Evolutionary conservation across 2,797 vertebrate genomes (phyloP).

Genomic region (Phataginus tetradactyla): DNA sequence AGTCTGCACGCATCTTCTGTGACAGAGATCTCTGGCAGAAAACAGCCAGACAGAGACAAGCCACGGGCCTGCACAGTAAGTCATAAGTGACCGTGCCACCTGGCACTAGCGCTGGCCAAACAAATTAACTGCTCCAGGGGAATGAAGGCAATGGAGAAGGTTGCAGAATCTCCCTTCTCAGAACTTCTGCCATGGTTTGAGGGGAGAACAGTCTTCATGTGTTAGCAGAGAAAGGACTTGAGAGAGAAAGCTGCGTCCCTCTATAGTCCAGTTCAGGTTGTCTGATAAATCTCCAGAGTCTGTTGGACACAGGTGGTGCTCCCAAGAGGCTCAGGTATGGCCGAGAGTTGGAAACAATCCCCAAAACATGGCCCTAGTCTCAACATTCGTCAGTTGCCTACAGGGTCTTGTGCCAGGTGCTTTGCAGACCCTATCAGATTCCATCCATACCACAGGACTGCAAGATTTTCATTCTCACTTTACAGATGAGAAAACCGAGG

Average conservation of each 20-base stretch:
- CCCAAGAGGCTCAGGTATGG: not conserved
- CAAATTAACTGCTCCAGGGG: not conserved
- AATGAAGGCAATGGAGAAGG: not conserved
- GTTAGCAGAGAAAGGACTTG: not conserved
- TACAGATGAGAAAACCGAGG: not conserved
- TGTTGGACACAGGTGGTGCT: not conserved
- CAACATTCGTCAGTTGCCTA: not conserved
- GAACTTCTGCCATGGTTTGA: not conserved
- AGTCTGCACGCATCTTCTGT: not conserved
- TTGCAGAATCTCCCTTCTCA: not conserved
- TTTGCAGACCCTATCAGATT: not conserved
- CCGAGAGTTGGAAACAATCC: not conserved
- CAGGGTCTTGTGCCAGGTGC: not conserved
- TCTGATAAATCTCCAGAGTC: not conserved
- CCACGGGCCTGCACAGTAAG: not conserved
- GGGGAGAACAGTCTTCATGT: fast-evolving
- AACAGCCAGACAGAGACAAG: not conserved
- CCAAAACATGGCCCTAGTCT: not conserved
- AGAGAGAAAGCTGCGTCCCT: not conserved
- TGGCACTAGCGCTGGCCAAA: not conserved
- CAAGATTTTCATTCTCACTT: not conserved
- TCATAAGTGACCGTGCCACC: fast-evolving
- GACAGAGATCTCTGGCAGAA: not conserved
- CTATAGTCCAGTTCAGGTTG: not conserved
- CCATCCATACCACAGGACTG: not conserved